Evolutionary conservation across 2,888 invertebrate species (phyloP), one percentile per base, ranked within the genome.

Genomic region (Didymodactylos carnosus): DNA sequence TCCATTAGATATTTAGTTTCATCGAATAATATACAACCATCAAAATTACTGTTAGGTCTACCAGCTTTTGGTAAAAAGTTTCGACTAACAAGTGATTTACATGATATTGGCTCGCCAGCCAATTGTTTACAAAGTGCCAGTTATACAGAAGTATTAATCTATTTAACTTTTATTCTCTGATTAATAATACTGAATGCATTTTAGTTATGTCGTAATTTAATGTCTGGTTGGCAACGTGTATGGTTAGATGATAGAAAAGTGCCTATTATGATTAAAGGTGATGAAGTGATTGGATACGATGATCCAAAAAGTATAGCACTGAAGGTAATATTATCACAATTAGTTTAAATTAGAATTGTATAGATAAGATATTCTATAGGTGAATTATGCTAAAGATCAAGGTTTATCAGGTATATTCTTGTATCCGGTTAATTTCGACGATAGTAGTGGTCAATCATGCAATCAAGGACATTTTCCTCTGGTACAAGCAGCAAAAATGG

Each of bases 61-160:
- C 72, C 75, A 23, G 46, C 71, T 49, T 75, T 71, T 41, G 75
- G 72, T 23, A 75, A 75, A 41, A 72, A 69, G 16, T 75, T 75
- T 72, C 40, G 72, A 35, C 69, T 72, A 39, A 75, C 69, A 11
- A 75, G 69, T 25, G 72, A 72, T 40, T 39, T 69, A 27, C 72
- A 72, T 49, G 71, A 71, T 69, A 62, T 75, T 29, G 75, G 75
- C 39, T 69, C 69, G 7, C 72, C 72, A 6, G 75, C 75, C 16
- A 75, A 72, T 72, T 75, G 39, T 39, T 72, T 72, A 14, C 69
- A 62, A 35, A 43, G 69, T 49, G 70, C 72, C 10, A 41, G 69
- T 14, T 75, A 75, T 35, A 72, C 69, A 69, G 72, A 75, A 70
- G 72, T 75, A 46, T 43, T 4, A 39, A 70, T 10, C 1, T 3